Percentiles rank a stretch among this genome's conserved stretches.
These are phyloP conservation scores for Sminthurinus aureus DNA, from an alignment of 2,888 invertebrate species.

Conservation along the genomic window DNA sequence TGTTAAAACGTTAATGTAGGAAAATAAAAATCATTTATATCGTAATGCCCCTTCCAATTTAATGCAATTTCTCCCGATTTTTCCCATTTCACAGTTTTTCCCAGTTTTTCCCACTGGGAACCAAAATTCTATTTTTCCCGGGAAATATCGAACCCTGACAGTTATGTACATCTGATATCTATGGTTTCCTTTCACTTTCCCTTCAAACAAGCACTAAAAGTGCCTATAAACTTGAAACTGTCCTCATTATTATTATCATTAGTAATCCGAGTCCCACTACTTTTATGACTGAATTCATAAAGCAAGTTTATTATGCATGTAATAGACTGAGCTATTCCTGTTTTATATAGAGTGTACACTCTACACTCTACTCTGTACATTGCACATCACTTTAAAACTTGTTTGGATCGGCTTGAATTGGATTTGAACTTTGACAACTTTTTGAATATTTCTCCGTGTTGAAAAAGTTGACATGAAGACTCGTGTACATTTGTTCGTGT, in stretches of 20 bases:
- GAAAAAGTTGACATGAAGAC: constrained; percentile 32
- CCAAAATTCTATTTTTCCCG: too few species aligned
- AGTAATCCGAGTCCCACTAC: neutral
- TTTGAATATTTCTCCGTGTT: neutral
- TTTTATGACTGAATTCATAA: neutral
- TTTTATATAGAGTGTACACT: neutral
- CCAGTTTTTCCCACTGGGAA: too few species aligned
- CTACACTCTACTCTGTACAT: neutral
- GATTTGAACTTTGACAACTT: too few species aligned
- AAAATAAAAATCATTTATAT: too few species aligned
- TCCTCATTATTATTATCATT: neutral
- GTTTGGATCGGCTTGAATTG: neutral
- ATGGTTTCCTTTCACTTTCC: neutral
- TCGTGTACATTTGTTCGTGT: too few species aligned
- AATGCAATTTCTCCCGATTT: too few species aligned
- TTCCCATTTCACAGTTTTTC: too few species aligned
- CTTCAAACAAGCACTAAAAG: neutral
- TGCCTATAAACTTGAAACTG: neutral
- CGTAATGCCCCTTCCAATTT: too few species aligned
- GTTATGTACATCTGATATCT: too few species aligned
- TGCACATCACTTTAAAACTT: neutral
- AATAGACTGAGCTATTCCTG: neutral
- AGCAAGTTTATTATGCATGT: neutral
- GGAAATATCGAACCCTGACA: too few species aligned
- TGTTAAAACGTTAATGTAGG: too few species aligned